Evolutionary conservation across 2,797 vertebrate species (phyloP), one percentile per base, ranked within the genome.

Genomic region (Acipenser transmontanus): DNA sequence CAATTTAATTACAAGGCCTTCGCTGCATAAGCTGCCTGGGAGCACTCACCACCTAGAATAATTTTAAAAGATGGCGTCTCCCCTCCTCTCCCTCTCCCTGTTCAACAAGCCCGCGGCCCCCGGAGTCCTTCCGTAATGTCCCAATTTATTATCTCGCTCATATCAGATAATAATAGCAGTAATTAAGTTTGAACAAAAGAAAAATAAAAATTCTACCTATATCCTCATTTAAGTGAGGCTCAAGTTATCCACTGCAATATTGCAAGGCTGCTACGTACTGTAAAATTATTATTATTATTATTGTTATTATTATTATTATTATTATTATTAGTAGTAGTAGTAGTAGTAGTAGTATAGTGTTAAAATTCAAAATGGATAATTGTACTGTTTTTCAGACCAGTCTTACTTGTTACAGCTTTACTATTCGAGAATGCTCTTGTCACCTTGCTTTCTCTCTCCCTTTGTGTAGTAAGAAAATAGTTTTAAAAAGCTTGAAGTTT

Each of bases 1-100:
- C 95, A 95, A 96, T 97, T 97, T 97, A 95, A 98, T 97, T 98
- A 98, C 93, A 92, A 89, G 87, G 93, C 91, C 91, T 94, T 93
- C 92, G 91, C 89, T 91, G 91, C 91, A 91, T 94, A 96, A 97
- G 93, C 94, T 95, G 93, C 91, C 87, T 87, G 87, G 93, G 94
- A 95, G 92, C 91, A 87, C 90, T 89, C 85, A 86, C 89, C 92
- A 93, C 92, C 88, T 88, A 89, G 90, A 94, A 96, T 96, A 95
- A 97, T 96, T 96, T 94, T 90, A 95, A 95, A 95, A 93, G 92
- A 96, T 93, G 93, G 91, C 88, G 89, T 89, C 89, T 90, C 84
- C 91, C 88, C 85, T 88, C 80, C 80, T 86, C 87, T 83, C 88
- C 80, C 80, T 86, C 87, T 83, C 88, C 74, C 77, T 78, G 81